phyloP scores from a whole-genome alignment of 2,888 invertebrate species.

The Cyclophora albipunctata region DNA sequence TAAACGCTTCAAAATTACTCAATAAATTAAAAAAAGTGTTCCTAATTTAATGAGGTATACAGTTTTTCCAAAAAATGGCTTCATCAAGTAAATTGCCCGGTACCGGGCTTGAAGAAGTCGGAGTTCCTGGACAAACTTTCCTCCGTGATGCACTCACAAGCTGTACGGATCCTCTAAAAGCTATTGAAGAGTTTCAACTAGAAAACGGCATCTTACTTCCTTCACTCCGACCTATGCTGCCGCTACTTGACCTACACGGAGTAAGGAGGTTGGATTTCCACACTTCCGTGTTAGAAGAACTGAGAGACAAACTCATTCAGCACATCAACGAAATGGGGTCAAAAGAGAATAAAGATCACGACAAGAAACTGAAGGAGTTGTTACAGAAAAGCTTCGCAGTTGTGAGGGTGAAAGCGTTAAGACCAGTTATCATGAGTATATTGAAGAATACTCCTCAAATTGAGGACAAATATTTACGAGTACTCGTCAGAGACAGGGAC shows the following conservation, averaged over 20 bases:
- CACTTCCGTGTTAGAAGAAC: slow-evolving; percentile 90
- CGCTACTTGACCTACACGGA: slow-evolving; percentile 94
- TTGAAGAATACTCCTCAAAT: slow-evolving; percentile 94
- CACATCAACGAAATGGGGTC: slow-evolving; percentile 90
- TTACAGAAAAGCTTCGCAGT: slow-evolving; percentile 95
- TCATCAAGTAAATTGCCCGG: slow-evolving; percentile 66
- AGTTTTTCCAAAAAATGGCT: slow-evolving; percentile 37
- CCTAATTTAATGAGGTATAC: no score
- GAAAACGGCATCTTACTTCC: slow-evolving; percentile 95
- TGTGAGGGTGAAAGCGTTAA: slow-evolving; percentile 90
- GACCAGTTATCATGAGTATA: slow-evolving; percentile 96
- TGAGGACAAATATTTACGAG: slow-evolving; percentile 83
- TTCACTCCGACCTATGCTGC: slow-evolving; percentile 94
- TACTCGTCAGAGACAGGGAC: slow-evolving; percentile 86
- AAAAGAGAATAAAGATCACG: slow-evolving; percentile 82
- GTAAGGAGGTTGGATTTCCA: slow-evolving; percentile 96
- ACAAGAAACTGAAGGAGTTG: slow-evolving; percentile 91
- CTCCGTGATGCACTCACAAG: slow-evolving; percentile 94
- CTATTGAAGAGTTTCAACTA: slow-evolving; percentile 98
- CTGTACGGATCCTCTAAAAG: slow-evolving; percentile 96
- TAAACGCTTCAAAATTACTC: no score
- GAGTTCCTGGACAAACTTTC: slow-evolving; percentile 90
- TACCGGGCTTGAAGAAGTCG: slow-evolving; percentile 87
- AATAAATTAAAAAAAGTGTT: no score
- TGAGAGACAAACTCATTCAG: slow-evolving; percentile 79